Evolutionary conservation across 2,797 vertebrate genomes (phyloP).

Genomic region (Gorsachius magnificus): DNA sequence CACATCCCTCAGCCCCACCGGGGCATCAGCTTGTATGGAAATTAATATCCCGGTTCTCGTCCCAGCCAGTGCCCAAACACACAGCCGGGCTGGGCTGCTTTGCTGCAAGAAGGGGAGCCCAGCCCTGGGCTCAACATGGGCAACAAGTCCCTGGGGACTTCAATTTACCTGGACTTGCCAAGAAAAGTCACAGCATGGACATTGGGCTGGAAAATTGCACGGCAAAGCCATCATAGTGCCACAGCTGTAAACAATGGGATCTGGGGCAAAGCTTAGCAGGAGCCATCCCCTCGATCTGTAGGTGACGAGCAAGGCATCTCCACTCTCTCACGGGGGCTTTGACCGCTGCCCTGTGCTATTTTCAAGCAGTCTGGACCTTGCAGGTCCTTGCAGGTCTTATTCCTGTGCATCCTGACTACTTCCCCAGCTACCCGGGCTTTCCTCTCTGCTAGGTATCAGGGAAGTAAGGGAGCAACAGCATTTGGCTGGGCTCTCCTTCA

Average conservation of each 20-base stretch:
- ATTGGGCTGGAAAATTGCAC: not conserved
- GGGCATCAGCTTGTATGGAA: not conserved
- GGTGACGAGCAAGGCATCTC: not conserved
- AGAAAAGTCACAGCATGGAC: not conserved
- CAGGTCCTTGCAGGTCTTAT: not conserved
- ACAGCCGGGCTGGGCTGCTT: not conserved
- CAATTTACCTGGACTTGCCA: not conserved
- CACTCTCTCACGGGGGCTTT: not conserved
- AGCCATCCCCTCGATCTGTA: not conserved
- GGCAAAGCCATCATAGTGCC: not conserved
- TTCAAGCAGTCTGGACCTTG: not conserved
- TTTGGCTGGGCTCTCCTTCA: not conserved
- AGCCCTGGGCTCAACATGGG: rapidly evolving
- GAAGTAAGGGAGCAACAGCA: not conserved
- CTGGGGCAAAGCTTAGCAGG: not conserved
- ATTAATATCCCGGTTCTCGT: rapidly evolving
- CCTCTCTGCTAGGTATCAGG: not conserved
- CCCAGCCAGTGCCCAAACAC: not conserved
- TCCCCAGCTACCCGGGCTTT: not conserved
- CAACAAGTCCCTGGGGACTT: too few species aligned
- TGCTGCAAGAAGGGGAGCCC: not conserved
- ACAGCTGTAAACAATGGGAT: not conserved
- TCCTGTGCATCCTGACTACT: not conserved
- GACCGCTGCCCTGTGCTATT: not conserved
- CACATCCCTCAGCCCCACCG: not conserved